Evolutionary conservation across 1,140 invertebrate genomes (phyloP), one percentile per base, ranked within the genome.

Genomic region (Helicorthomorpha holstii): DNA sequence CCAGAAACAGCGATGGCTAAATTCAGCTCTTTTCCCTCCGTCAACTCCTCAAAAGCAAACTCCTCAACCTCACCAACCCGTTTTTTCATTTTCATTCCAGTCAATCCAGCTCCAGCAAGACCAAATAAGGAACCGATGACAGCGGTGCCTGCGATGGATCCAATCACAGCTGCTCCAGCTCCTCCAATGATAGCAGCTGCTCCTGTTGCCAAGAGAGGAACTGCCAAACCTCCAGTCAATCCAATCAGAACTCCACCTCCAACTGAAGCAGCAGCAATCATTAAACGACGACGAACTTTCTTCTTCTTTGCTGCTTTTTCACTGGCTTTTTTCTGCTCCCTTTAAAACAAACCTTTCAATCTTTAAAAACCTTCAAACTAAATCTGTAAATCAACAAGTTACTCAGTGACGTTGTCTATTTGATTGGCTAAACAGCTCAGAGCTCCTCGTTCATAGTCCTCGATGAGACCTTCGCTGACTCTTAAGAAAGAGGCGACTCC

Each of bases 81-180:
- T 62, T 77, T 80, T 51, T 80, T 76, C 80, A 82, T 82, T 66
- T 81, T 81, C 58, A 75, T 79, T 74, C 77, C 77, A 58, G 76
- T 73, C n/a, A 81, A 63, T 27, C 78, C 77, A 49, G 78, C 80
- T 26, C 80, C 80, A 54, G 80, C 79, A 10, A 78, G 75, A 34
- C 79, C 79, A 68, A 82, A 81, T 43, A 82, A 60, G 2, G 78
- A 80, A 1, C 78, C 77, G 48, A 81, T 73, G 29, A 81, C 71
- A 27, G 78, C 77, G 7, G 74, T 68, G n/a, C 79, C 79, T 24
- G 76, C 73, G 29, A 71, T 68, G 10, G 75, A 73, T 10, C 76
- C 72, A 2, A 81, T 61, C 10, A 72, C 75, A 21, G 76, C 74
- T 41, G 78, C 73, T 24, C 73, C 71, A 29, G 75, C 73, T 34